Conservation (phyloP, 2,113 vertebrate species). For the Lucifuga dentata region DNA sequence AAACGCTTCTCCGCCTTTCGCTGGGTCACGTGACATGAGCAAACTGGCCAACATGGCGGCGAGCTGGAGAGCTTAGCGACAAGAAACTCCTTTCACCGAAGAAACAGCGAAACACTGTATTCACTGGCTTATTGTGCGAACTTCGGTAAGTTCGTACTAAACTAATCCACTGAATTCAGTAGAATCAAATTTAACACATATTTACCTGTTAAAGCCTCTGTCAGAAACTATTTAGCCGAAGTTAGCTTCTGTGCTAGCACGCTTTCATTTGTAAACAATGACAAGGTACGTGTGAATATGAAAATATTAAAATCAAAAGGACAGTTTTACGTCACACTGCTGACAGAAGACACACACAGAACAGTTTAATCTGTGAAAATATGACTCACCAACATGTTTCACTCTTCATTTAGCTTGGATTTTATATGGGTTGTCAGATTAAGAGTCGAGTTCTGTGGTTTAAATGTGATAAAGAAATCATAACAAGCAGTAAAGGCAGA, state of each 20-base stretch:
- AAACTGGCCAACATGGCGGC: slow-evolving; percentile 52
- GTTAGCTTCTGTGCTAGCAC: slow-evolving; percentile 29
- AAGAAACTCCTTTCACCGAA: not conserved
- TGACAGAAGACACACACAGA: no score
- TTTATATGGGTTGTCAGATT: no score
- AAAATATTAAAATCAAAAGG: no score
- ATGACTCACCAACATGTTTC: no score
- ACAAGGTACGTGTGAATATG: not conserved
- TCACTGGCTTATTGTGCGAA: rapidly evolving
- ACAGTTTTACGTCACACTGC: no score
- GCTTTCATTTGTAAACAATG: slow-evolving; percentile 61
- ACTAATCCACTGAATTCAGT: rapidly evolving
- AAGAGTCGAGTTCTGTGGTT: no score
- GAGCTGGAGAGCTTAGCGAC: slow-evolving; percentile 1
- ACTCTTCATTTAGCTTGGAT: no score
- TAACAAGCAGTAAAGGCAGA: no score
- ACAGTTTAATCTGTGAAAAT: no score
- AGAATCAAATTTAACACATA: rapidly evolving
- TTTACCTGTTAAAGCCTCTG: rapidly evolving
- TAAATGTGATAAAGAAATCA: no score
- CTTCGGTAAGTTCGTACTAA: slow-evolving; percentile 1
- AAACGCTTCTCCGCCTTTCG: not conserved
- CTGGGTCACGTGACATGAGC: slow-evolving; percentile 50
- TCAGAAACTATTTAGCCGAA: not conserved
- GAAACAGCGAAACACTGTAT: not conserved